Base-by-base conservation (phyloP, 92 coral and sea anemone species). In the Diadumene lineata region DNA sequence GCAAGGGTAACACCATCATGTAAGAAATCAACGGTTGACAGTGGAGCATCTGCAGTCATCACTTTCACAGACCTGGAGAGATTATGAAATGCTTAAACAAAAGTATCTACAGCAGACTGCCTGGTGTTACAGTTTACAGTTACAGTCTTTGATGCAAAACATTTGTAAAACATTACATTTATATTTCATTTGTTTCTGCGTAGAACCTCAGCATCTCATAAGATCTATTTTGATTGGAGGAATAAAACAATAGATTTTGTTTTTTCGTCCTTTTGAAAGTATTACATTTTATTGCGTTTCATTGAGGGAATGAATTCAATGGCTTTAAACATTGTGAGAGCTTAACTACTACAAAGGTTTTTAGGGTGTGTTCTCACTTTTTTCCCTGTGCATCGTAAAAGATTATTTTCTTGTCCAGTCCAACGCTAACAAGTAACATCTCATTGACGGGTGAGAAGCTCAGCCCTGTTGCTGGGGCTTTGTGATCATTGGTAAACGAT, bases 361-460 rank as follows among this genome's bases (percentile, higher is more conserved):
- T n/a, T 18, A 11, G 28, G 11, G 34, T 66, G 31, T 22, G n/a
- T 26, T 83, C 98, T 76, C 81, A 94, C 98, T 94, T 94, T 51
- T 85, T 94, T 32, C 94, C 93, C 51, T 88, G 92, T n/a, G 88
- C 92, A 77, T 94, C 98, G 65, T 91, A 94, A 60, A 94, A 94
- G 63, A 94, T 86, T 68, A 94, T 91, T 53, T 85, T 89, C 72
- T 91, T 94, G 66, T 94, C 98, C 75, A 91, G 84, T 27, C 97
- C 97, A 66, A 84, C 92, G 34, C 94, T 87, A n/a, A 93, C 88
- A 55, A 94, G 73, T 8, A 94, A 80, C 98, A 94, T 94, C 50
- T 94, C 98, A 68, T 94, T 94, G 89, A 91, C 88, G 25, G 98
- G 98, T 27, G 98, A 94, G 77, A 94, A 94, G 72, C 90, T 66